Conservation (phyloP, 2,113 vertebrate genomes). For the Etheostoma spectabile region DNA sequence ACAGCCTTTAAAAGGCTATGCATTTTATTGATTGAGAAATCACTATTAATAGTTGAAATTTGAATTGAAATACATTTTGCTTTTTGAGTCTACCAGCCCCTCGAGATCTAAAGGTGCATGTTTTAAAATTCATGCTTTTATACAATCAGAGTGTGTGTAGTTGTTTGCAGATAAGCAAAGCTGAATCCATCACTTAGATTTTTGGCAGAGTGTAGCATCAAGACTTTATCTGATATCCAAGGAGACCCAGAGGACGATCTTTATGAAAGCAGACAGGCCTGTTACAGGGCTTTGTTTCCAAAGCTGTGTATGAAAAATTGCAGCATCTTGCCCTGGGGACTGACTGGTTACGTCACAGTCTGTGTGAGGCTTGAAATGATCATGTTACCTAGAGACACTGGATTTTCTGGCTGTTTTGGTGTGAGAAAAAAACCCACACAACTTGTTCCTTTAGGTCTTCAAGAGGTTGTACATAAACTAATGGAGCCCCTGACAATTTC, state of each 20-base stretch:
- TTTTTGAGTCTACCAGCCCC: too few relatives aligned
- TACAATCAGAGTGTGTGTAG: neutral
- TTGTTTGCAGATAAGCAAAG: neutral
- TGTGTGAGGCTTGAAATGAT: conserved; percentile 17
- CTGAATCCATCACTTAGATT: neutral
- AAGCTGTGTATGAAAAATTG: conserved; percentile 19
- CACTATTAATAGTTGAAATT: too few relatives aligned
- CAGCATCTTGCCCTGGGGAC: conserved; percentile 8
- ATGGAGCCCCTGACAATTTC: neutral
- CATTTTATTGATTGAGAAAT: too few relatives aligned
- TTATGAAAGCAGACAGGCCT: neutral
- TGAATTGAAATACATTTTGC: too few relatives aligned
- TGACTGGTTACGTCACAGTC: conserved; percentile 29
- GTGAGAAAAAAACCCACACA: neutral
- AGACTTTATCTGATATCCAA: neutral
- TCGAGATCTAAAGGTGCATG: neutral
- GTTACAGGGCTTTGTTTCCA: neutral
- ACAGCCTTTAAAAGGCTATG: too few relatives aligned
- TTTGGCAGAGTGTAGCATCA: neutral
- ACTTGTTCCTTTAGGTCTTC: neutral
- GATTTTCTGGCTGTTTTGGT: conserved; percentile 27
- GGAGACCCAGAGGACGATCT: conserved; percentile 11
- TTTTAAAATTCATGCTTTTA: neutral
- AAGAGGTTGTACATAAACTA: conserved; percentile 31
- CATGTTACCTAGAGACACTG: conserved; percentile 46